phyloP scores from a whole-genome alignment of 2,797 vertebrate species.

The Oophaga sylvatica region DNA sequence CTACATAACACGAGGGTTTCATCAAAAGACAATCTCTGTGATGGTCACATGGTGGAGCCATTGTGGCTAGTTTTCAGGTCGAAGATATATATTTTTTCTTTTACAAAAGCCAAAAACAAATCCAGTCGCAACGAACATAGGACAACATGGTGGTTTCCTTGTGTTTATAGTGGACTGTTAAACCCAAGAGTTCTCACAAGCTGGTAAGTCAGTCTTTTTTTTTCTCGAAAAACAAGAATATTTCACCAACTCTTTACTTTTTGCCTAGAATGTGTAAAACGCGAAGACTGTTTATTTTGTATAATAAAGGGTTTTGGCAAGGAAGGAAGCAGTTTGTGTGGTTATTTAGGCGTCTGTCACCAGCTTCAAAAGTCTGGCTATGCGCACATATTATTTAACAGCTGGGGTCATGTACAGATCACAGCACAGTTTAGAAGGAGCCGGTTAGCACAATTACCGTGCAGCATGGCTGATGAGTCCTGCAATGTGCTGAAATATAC shows the following conservation, averaged over 20 bases:
- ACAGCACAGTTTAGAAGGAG: constrained; percentile 41
- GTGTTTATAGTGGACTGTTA: constrained; percentile 29
- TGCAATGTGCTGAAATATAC: constrained; percentile 38
- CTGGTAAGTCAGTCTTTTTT: constrained; percentile 3
- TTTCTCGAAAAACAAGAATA: constrained; percentile 14
- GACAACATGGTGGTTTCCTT: constrained; percentile 2
- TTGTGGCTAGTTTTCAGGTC: not conserved
- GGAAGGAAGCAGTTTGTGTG: constrained; percentile 60
- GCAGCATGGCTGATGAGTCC: constrained; percentile 36
- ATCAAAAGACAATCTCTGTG: not conserved
- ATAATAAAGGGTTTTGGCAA: constrained; percentile 61
- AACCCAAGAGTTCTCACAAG: not conserved
- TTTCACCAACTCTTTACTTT: constrained; percentile 43
- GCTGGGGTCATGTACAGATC: constrained; percentile 55
- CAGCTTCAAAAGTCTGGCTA: constrained; percentile 59
- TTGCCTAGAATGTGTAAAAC: constrained; percentile 54
- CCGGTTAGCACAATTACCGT: constrained; percentile 20
- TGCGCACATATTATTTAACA: constrained; percentile 53
- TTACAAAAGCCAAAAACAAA: constrained; percentile 8
- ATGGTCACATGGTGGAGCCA: not conserved
- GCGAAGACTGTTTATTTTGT: constrained; percentile 57
- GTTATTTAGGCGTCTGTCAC: constrained; percentile 62
- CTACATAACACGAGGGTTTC: not conserved
- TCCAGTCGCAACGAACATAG: not conserved
- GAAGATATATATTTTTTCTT: not conserved